These are phyloP conservation scores for Ascidia mentula DNA, from an alignment of 23 tunicate species.

Conservation along the genomic window DNA sequence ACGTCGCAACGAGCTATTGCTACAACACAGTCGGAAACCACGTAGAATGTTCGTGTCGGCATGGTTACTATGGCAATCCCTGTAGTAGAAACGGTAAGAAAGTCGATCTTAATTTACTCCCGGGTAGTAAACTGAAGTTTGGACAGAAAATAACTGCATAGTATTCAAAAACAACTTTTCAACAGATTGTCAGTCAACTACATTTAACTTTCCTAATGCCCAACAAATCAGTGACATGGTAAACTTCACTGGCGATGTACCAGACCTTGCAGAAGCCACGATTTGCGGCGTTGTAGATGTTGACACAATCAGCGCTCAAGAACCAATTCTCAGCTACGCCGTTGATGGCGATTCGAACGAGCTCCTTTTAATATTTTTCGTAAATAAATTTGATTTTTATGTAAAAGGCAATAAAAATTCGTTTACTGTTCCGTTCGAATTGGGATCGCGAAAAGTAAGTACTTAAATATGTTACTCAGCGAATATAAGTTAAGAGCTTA, in stretches of 20 bases:
- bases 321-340: background rate
- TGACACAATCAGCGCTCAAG: background rate
- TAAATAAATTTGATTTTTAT: background rate
- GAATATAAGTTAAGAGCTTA: no score
- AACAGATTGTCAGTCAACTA: background rate
- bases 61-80: background rate
- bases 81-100: conserved; percentile 12
- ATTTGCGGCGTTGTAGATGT: background rate
- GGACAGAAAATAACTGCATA: no score
- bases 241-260: background rate
- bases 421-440: background rate
- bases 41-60: conserved; percentile 6
- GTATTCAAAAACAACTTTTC: no score
- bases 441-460: background rate
- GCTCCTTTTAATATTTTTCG: background rate
- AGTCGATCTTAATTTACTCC: no score
- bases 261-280: background rate
- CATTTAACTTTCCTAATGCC: background rate
- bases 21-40: conserved; percentile 25
- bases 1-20: background rate
- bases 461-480: no score
- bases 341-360: background rate
- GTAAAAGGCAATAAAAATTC: background rate
- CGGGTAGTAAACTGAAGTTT: no score
- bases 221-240: background rate